Evolutionary conservation across 2,113 vertebrate genomes (phyloP).

Genomic region (Urocitellus parryii): DNA sequence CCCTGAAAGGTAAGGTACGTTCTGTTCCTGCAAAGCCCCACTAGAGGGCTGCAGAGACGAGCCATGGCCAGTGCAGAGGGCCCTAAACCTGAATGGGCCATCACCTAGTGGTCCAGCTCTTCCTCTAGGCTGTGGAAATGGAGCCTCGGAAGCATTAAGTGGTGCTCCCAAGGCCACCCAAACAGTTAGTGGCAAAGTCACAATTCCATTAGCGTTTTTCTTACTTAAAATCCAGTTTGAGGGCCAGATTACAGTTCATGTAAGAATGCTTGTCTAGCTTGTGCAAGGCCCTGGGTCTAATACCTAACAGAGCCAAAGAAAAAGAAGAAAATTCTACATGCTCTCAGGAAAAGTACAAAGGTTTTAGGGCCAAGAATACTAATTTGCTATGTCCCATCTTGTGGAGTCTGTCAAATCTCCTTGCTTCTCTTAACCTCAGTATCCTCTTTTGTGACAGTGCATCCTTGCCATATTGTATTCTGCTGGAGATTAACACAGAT

Average conservation of each 20-base stretch:
- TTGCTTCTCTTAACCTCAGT: neutral
- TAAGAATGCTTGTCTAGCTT: neutral
- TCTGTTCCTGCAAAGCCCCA: too few species aligned
- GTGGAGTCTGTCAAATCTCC: neutral
- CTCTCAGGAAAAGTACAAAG: neutral
- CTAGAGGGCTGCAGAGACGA: too few species aligned
- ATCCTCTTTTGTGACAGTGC: neutral
- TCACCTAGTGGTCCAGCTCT: too few species aligned
- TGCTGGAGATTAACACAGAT: rapidly evolving
- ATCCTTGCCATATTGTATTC: neutral
- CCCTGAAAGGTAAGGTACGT: too few species aligned
- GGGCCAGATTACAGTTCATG: neutral
- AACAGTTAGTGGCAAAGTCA: neutral
- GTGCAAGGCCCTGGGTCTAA: neutral
- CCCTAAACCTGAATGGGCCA: too few species aligned
- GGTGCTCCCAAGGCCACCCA: neutral
- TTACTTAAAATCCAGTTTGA: neutral
- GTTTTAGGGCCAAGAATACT: neutral
- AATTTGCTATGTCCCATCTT: neutral
- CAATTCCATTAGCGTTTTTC: neutral
- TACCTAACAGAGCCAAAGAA: neutral
- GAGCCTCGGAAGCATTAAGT: too few species aligned
- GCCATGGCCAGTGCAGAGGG: too few species aligned
- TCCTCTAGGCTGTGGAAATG: too few species aligned
- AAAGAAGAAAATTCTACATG: neutral